Evolutionary conservation across 2,888 invertebrate species (phyloP), one percentile per base, ranked within the genome.

Genomic region (Rambutsinella grinnellia): DNA sequence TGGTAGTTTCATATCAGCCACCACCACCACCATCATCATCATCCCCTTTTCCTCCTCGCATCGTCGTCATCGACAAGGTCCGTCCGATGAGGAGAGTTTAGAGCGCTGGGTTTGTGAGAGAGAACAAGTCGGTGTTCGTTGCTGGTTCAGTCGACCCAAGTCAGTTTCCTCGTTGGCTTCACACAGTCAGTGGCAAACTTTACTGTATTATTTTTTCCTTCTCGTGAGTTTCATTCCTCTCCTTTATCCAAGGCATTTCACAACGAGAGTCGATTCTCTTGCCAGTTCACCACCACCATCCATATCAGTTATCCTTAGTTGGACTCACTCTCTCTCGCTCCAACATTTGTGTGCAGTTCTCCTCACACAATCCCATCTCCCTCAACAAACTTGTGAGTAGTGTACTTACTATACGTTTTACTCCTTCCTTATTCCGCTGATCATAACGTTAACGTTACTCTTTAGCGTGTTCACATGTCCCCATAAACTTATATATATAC

Each of bases 131-230:
- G 57, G 36, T 65, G 57, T 72, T 72, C 44, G 58, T 72, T 57
- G 63, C 53, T 72, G 57, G 71, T 53, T 72, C 71, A 65, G 70
- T 70, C 70, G 63, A 51, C 57, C 47, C 54, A 56, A 71, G 71
- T 74, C 72, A 74, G 72, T 74, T 74, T 74, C 72, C 72, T 74
- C 61, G 66, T 74, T 74, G 72, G 72, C 72, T 74, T 66, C 65
- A 36, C 71, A 65, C 65, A 57, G 65, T 63, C 63, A 65, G 58
- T 63, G 24, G 19, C 21, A n/a, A n/a, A n/a, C n/a, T n/a, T n/a
- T 3, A 17, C 57, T 13, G 54, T 46, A 44, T 46, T 49, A 28
- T 36, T 57, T 54, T 53, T 67, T 27, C 28, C 27, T 53, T 71
- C 58, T n/a, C n/a, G n/a, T 63, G 47, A 36, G 44, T 51, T 74